Evolutionary conservation across 2,888 invertebrate genomes (phyloP), one percentile per base, ranked within the genome.

Genomic region (Slavum lentiscoides): DNA sequence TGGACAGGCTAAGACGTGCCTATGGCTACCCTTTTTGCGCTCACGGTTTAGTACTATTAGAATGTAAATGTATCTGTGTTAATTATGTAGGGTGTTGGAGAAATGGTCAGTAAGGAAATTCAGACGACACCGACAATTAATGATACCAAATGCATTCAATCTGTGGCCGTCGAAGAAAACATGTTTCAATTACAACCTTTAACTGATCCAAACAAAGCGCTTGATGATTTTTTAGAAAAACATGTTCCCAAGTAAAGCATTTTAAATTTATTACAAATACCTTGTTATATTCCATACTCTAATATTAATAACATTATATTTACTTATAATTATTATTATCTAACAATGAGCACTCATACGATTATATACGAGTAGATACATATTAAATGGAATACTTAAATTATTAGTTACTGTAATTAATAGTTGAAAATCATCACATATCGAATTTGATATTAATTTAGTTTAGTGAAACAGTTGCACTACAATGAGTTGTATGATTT

Each of bases 401-500:
- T 43, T 43, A 43, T 43, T 43, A 30, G 43, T 43, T 9, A 43
- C 6, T 43, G 43, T 43, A 9, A 43, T 43, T 43, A 30, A 9
- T 43, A 43, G 43, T 43, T 43, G 43, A 43, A 43, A 43, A 43
- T 43, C 7, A 43, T 5, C 43, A 43, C 7, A 43, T 43, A 13
- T 49, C 3, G 3, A 39, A 67, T 67, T 8, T 64, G 8, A 3
- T 37, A 64, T 64, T 17, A 9, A 17, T 64, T 6, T 19, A 76
- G 75, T 17, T 49, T 76, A n/a, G 59, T 30, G 4, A 67, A 59
- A 4, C 39, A 80, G n/a, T 72, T 80, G 21, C 64, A 30, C 17
- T 30, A 80, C n/a, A 80, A 80, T 4, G 64, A 80, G 17, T n/a
- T 80, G 6, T 72, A 72, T 5, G 80, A 80, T 72, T 58, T 80